Evolutionary conservation across 2,797 vertebrate species (phyloP).

Genomic region (Vespertilio murinus): DNA sequence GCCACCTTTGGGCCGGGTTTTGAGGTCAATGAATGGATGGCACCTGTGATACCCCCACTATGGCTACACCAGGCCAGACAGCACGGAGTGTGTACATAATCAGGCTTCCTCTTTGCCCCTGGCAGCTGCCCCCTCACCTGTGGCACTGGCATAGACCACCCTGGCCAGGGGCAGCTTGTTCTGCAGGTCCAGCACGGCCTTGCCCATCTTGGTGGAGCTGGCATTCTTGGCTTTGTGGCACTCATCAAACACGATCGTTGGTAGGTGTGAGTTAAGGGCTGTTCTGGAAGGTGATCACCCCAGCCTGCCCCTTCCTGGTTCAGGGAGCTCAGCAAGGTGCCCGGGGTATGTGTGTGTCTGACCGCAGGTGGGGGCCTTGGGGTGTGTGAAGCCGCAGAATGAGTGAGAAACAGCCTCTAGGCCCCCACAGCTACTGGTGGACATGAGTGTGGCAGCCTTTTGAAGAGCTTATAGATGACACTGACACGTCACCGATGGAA

Average conservation of each 20-base stretch:
- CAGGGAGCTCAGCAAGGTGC: not conserved
- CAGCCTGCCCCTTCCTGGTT: not conserved
- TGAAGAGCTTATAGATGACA: too few relatives aligned
- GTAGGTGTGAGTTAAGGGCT: constrained; percentile 77
- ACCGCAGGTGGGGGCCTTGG: not conserved
- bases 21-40: not conserved
- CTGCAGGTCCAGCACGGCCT: constrained; percentile 97
- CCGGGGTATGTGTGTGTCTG: too few relatives aligned
- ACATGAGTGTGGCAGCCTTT: rapidly evolving
- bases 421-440: not conserved
- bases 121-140: constrained; percentile 86
- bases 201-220: constrained; percentile 98
- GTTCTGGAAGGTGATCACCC: not conserved
- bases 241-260: constrained; percentile 97
- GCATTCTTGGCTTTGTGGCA: constrained; percentile 99
- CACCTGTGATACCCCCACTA: rapidly evolving
- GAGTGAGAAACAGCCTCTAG: not conserved
- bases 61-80: not conserved
- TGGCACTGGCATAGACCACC: constrained; percentile 99
- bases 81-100: rapidly evolving
- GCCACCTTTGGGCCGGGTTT: not conserved
- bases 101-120: not conserved
- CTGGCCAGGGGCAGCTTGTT: constrained; percentile 95
- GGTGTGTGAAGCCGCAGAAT: not conserved
- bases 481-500: not conserved